Evolutionary conservation across 1,140 invertebrate genomes (phyloP).

Genomic region (Lepidostoma basale): DNA sequence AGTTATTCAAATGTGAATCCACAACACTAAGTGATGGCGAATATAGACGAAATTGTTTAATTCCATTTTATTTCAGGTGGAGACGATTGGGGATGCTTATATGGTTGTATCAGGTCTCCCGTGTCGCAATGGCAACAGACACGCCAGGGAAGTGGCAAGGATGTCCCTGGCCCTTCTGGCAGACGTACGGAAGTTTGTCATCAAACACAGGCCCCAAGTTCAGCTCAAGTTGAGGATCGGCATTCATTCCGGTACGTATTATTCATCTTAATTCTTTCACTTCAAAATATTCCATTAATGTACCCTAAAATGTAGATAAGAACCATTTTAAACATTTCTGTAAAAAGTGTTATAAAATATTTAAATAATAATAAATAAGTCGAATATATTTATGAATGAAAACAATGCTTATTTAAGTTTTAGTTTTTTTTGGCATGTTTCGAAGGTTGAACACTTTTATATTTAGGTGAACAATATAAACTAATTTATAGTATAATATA

Average conservation of each 20-base stretch:
- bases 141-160: slow-evolving; percentile 89
- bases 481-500: no score
- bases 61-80: slow-evolving; percentile 73
- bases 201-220: slow-evolving; percentile 85
- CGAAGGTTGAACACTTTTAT: no score
- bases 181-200: slow-evolving; percentile 86
- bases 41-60: no score
- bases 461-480: no score
- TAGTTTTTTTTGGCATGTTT: no score
- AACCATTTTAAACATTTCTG: background rate
- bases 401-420: no score
- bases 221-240: slow-evolving; percentile 94
- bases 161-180: slow-evolving; percentile 88
- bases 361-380: background rate
- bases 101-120: slow-evolving; percentile 93
- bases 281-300: no score
- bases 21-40: no score
- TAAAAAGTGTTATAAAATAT: background rate
- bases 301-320: no score
- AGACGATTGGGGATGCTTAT: slow-evolving; percentile 97
- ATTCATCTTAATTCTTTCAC: no score
- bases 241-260: slow-evolving; percentile 91
- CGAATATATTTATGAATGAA: no score
- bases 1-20: no score
- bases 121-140: slow-evolving; percentile 82